Percentiles rank a stretch among this genome's conserved stretches.
These are phyloP conservation scores for Pseudorhombus dupliciocellatus DNA, from an alignment of 2,113 vertebrate species.

Conservation along the genomic window DNA sequence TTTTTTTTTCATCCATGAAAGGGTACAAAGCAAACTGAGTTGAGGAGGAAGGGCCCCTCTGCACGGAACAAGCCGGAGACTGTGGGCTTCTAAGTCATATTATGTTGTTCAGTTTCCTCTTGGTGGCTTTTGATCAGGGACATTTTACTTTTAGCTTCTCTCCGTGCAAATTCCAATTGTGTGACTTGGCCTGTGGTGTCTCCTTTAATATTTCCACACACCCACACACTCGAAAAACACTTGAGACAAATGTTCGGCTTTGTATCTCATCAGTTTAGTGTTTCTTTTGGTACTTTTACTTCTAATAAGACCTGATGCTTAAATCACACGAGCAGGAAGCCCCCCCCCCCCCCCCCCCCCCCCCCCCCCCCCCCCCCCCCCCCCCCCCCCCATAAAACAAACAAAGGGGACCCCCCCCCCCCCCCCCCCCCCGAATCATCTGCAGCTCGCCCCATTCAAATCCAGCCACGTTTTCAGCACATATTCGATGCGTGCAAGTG, in stretches of 20 bases:
- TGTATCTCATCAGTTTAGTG: conserved; percentile 9
- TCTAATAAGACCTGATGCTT: conserved; percentile 18
- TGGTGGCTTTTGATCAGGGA: conserved; percentile 59
- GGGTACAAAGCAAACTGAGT: conserved; percentile 17
- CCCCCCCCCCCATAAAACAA: too few relatives aligned
- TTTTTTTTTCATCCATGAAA: conserved; percentile 5
- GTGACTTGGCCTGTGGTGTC: conserved; percentile 54
- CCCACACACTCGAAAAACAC: conserved; percentile 10
- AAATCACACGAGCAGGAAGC: conserved; percentile 11
- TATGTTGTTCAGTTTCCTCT: conserved; percentile 59
- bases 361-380: too few relatives aligned
- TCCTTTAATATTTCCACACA: conserved; percentile 56
- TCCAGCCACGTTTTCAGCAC: conserved; percentile 2
- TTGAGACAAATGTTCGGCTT: conserved; percentile 19
- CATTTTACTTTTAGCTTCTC: conserved; percentile 33
- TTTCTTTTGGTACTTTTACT: conserved; percentile 12
- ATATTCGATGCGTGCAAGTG: conserved; percentile 9
- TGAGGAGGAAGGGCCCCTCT: conserved; percentile 33
- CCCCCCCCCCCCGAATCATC: too few relatives aligned
- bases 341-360: too few relatives aligned
- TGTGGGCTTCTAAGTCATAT: conserved; percentile 33
- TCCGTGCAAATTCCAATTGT: conserved; percentile 62
- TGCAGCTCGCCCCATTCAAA: conserved; percentile 16
- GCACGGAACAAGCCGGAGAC: conserved; percentile 33
- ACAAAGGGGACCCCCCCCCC: background rate